phyloP scores from a whole-genome alignment of 1,140 invertebrate species.

The Eumeta japonica region DNA sequence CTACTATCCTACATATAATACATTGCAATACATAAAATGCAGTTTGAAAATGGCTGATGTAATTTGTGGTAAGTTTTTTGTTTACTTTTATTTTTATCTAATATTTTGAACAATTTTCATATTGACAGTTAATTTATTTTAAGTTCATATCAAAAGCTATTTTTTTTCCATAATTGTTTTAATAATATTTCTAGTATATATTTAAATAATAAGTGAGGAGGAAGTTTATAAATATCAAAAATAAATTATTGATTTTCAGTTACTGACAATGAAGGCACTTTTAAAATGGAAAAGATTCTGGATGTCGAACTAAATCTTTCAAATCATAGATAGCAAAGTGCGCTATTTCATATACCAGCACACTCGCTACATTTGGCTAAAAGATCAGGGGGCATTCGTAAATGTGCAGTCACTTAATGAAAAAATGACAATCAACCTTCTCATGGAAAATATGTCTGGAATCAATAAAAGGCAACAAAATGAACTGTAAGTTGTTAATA shows the following conservation, averaged over 20 bases:
- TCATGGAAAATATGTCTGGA: constrained; percentile 54
- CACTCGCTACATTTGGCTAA: constrained; percentile 56
- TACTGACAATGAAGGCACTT: constrained; percentile 45
- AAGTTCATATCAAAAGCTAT: too few species aligned
- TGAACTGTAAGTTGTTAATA: constrained; percentile 50
- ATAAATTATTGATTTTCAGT: constrained; percentile 42
- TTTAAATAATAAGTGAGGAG: too few species aligned
- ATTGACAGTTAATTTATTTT: constrained; percentile 3
- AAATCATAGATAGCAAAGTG: constrained; percentile 41
- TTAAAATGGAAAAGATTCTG: constrained; percentile 38
- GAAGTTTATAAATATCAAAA: too few species aligned
- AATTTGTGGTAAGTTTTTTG: constrained; percentile 49
- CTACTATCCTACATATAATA: constrained; percentile 52
- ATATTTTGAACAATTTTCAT: neutral
- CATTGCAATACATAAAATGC: constrained; percentile 54
- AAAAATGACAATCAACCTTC: constrained; percentile 46
- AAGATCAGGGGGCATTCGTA: constrained; percentile 47
- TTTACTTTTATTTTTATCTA: neutral
- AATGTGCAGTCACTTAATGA: constrained; percentile 56
- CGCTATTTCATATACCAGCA: constrained; percentile 58
- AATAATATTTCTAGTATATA: too few species aligned
- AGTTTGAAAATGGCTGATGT: constrained; percentile 51
- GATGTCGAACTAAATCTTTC: constrained; percentile 49
- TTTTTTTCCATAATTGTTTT: too few species aligned
- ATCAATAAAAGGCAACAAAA: constrained; percentile 55